These are phyloP conservation scores for Botrylloides violaceus DNA, from an alignment of 23 tunicate species.

Conservation along the genomic window DNA sequence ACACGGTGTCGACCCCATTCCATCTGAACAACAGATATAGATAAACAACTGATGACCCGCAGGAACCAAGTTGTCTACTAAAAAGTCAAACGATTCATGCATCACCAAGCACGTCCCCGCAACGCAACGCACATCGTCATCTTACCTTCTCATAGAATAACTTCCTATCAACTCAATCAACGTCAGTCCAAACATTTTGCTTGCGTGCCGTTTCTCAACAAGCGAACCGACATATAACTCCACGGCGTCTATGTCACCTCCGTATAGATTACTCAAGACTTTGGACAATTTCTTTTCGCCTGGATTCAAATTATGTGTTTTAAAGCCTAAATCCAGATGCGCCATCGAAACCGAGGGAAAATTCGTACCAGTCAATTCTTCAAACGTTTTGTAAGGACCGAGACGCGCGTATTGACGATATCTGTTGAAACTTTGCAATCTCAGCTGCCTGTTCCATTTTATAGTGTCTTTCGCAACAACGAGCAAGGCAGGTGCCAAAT, in stretches of 20 bases:
- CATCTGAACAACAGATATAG: too few species aligned
- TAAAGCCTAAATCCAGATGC: too few species aligned
- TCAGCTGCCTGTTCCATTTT: slow-evolving; percentile 23
- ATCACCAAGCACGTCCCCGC: too few species aligned
- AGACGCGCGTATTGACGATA: slow-evolving; percentile 49
- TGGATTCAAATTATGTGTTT: background rate
- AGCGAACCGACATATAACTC: slow-evolving; percentile 56
- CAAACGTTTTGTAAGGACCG: slow-evolving; percentile 53
- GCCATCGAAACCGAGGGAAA: background rate
- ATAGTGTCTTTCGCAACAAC: slow-evolving; percentile 36
- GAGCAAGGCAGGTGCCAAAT: slow-evolving; percentile 27
- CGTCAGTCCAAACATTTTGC: slow-evolving; percentile 49
- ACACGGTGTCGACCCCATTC: too few species aligned
- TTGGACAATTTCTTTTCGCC: slow-evolving; percentile 13
- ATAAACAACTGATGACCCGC: too few species aligned
- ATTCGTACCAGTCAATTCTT: slow-evolving; percentile 46
- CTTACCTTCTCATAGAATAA: slow-evolving; percentile 45
- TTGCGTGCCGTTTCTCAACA: slow-evolving; percentile 30
- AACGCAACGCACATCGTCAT: too few species aligned
- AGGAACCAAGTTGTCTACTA: too few species aligned
- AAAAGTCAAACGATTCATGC: too few species aligned
- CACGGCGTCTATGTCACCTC: slow-evolving; percentile 22
- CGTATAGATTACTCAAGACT: slow-evolving; percentile 14
- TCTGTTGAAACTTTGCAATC: slow-evolving; percentile 47
- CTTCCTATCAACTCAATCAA: slow-evolving; percentile 48